Evolutionary conservation across 2,797 vertebrate genomes (phyloP), one percentile per base, ranked within the genome.

Genomic region (Dendrocincla tyrannina): DNA sequence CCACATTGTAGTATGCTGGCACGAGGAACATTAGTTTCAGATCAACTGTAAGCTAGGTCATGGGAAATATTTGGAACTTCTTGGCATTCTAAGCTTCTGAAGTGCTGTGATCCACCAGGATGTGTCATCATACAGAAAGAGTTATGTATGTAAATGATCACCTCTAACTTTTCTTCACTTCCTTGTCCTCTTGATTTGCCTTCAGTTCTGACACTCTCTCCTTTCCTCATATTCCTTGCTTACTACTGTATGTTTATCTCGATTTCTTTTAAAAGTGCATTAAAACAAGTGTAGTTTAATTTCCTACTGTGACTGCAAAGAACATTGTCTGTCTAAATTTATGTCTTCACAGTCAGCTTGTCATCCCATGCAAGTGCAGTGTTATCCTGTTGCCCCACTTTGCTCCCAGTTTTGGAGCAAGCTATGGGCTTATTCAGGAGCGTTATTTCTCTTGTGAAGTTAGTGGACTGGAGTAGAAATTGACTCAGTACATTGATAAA

Each of bases 361-460:
- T 91, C 42, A 14, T 52, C 20, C 46, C 39, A 59, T 78, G 39
- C 39, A 90, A 79, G 32, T 73, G 58, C 46, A 42, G 22, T 56
- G 33, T 68, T 89, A 89, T 32, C 24, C 27, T 25, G 17, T 67
- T 76, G 55, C 75, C 28, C 24, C 39, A 42, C 25, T 88, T 88
- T 41, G 13, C 24, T 93, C 50, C 37, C 49, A 89, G 22, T 44
- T 82, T 85, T 87, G 35, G 81, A 91, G 55, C 62, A 86, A 93
- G 53, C 25, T 81, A 70, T 24, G 27, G 92, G 33, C 66, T 96
- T 89, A 76, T 37, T 85, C 73, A 37, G 62, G 49, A 82, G n/a
- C 68, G 39, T 78, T 91, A 75, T 66, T 93, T 84, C 63, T 78
- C 58, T 93, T 78, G 55, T 73, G 63, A 92, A 91, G 47, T 88